Conservation (phyloP, 2,888 invertebrate species). For the Rhagium mordax region DNA sequence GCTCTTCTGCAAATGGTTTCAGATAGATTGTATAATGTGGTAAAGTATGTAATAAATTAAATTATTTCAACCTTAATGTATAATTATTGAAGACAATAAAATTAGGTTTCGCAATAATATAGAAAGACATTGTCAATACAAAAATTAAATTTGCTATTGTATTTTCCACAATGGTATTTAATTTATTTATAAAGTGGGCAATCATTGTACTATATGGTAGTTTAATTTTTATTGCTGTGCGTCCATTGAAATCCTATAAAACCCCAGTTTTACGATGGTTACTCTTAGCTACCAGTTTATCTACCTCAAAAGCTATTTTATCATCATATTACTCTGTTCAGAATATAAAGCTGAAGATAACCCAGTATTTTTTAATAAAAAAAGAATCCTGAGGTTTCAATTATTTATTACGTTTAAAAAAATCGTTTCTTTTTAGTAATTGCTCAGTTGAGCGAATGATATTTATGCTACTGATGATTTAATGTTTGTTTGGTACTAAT, state of each 20-base stretch:
- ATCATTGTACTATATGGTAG: constrained; percentile 25
- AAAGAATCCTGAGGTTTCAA: background rate
- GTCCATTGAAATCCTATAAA: constrained; percentile 51
- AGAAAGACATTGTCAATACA: no score
- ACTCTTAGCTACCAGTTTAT: constrained; percentile 50
- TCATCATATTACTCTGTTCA: constrained; percentile 12
- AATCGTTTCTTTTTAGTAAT: constrained; percentile 3
- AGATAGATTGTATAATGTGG: no score
- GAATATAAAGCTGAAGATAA: constrained; percentile 16
- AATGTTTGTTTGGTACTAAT: constrained; percentile 24
- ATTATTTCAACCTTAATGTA: no score
- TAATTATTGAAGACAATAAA: no score
- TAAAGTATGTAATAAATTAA: no score
- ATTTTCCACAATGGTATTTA: background rate
- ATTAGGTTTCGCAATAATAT: no score
- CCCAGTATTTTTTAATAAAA: background rate
- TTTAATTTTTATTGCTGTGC: constrained; percentile 47
- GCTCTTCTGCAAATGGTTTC: no score
- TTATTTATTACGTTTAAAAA: constrained; percentile 2
- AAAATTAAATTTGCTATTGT: no score
- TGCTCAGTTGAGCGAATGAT: constrained; percentile 10
- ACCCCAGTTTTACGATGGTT: constrained; percentile 46
- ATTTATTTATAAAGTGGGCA: constrained; percentile 25
- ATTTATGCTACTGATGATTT: constrained; percentile 28
- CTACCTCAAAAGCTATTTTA: constrained; percentile 34